phyloP scores from a whole-genome alignment of 2,888 invertebrate species.

The Synergus umbraculus region DNA sequence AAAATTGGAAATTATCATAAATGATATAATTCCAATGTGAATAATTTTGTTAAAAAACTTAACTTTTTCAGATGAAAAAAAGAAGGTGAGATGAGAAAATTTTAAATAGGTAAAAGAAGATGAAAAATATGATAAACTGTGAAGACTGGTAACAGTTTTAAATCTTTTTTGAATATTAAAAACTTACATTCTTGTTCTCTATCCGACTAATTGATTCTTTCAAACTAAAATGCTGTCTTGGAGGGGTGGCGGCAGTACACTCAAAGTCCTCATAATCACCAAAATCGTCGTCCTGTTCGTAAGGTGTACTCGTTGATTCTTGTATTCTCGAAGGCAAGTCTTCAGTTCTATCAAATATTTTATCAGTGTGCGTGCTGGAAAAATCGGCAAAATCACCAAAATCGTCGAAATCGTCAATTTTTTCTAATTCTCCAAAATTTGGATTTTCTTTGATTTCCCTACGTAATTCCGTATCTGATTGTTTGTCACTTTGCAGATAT shows the following conservation, averaged over 20 bases:
- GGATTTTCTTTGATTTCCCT: conserved; percentile 33
- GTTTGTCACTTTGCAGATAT: conserved; percentile 15
- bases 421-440: conserved; percentile 27
- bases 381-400: conserved; percentile 77
- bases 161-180: conserved; percentile 45
- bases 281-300: conserved; percentile 75
- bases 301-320: conserved; percentile 56
- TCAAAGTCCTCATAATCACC: conserved; percentile 79
- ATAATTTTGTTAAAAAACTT: too few relatives aligned
- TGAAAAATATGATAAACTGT: too few relatives aligned
- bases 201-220: conserved; percentile 70
- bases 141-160: too few relatives aligned
- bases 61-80: too few relatives aligned
- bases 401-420: conserved; percentile 68
- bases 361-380: conserved; percentile 56
- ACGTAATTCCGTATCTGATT: neutral
- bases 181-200: conserved; percentile 74
- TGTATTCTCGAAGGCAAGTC: conserved; percentile 59
- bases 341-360: conserved; percentile 16
- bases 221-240: conserved; percentile 62
- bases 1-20: too few relatives aligned
- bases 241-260: conserved; percentile 65
- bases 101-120: too few relatives aligned
- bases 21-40: too few relatives aligned
- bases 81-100: too few relatives aligned